phyloP scores from a whole-genome alignment of 2,797 vertebrate species.

The Neoniphon sammara region DNA sequence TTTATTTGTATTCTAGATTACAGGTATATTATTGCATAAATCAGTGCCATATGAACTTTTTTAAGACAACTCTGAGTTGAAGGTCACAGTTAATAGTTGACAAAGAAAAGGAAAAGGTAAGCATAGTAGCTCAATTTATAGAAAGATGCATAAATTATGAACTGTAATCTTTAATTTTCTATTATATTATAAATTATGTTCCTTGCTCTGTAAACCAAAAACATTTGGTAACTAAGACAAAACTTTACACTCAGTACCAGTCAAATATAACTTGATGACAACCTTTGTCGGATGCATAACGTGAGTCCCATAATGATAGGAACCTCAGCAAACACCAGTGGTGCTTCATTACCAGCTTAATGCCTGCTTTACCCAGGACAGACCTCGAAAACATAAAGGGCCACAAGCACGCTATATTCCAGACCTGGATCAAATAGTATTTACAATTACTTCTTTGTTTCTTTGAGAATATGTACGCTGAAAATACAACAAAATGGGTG shows the following conservation, averaged over 20 bases:
- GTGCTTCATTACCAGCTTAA: constrained; percentile 66
- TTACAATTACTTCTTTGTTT: background rate
- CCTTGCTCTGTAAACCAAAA: too few species aligned
- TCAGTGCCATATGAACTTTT: constrained; percentile 65
- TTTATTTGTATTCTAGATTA: constrained; percentile 58
- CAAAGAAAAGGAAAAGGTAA: constrained; percentile 2
- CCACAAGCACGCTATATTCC: background rate
- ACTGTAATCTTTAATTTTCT: background rate
- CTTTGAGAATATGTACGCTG: constrained; percentile 2
- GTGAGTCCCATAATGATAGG: constrained; percentile 17
- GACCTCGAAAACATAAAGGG: background rate
- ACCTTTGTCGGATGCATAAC: constrained; percentile 10
- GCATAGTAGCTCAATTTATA: constrained; percentile 3
- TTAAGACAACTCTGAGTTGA: constrained; percentile 32
- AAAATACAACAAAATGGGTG: constrained; percentile 22
- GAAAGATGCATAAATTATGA: background rate
- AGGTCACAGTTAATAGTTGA: constrained; percentile 6
- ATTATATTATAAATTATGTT: background rate
- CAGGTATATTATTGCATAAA: constrained; percentile 51
- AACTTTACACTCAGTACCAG: constrained; percentile 26
- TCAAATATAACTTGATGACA: constrained; percentile 10
- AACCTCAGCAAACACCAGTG: constrained; percentile 44
- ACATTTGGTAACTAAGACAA: background rate
- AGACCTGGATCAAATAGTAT: background rate
- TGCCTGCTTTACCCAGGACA: constrained; percentile 31